These are phyloP conservation scores for Congeria kusceri DNA, from an alignment of 2,888 invertebrate genomes.

Conservation along the genomic window DNA sequence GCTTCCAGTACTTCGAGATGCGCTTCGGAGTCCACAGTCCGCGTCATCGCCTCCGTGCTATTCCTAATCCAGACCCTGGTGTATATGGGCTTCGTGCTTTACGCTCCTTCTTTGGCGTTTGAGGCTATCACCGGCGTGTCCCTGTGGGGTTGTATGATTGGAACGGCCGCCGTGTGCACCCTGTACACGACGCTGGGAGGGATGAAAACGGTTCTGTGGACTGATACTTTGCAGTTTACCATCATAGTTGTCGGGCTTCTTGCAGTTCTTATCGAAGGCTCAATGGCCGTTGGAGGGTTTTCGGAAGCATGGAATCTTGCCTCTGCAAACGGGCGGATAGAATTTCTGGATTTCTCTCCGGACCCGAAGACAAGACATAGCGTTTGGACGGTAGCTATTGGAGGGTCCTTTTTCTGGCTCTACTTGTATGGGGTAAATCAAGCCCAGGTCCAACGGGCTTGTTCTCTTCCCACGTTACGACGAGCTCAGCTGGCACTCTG, in stretches of 20 bases:
- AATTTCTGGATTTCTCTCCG: conserved; percentile 82
- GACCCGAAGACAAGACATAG: conserved; percentile 94
- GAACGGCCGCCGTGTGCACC: conserved; percentile 93
- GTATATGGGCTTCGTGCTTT: conserved; percentile 56
- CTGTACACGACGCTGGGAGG: conserved; percentile 89
- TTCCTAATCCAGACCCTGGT: conserved; percentile 52
- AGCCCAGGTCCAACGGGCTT: conserved; percentile 96
- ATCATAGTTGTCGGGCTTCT: conserved; percentile 85
- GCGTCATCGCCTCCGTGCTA: conserved; percentile 33
- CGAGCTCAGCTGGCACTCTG: conserved; percentile 87
- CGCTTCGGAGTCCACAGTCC: conserved; percentile 38
- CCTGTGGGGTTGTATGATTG: conserved; percentile 91
- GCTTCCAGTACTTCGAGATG: conserved; percentile 56
- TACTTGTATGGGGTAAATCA: conserved; percentile 97
- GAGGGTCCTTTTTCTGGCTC: conserved; percentile 97
- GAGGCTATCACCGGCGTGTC: conserved; percentile 92
- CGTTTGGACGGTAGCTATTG: conserved; percentile 93
- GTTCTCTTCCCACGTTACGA: conserved; percentile 92
- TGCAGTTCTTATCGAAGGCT: conserved; percentile 83
- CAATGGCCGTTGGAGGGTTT: conserved; percentile 83
- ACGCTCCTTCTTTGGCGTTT: conserved; percentile 52
- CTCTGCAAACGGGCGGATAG: conserved; percentile 71
- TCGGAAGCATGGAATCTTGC: conserved; percentile 79
- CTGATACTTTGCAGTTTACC: conserved; percentile 85
- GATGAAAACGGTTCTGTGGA: conserved; percentile 86